Base-by-base conservation (phyloP, 2,888 invertebrate genomes). In the Melanchra persicariae region DNA sequence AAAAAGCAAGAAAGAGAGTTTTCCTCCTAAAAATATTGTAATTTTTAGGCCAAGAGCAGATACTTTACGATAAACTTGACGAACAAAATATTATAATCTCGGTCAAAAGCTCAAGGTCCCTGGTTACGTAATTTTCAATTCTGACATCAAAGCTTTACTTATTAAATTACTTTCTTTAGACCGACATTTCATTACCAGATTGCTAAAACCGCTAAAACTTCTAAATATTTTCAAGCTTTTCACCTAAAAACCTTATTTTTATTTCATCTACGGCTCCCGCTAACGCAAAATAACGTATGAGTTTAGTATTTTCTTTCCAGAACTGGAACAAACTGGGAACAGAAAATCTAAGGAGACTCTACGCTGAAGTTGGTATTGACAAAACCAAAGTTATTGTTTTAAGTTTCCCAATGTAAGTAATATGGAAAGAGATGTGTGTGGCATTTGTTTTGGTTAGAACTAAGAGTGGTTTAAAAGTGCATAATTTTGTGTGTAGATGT, bases 311-410 rank as follows among this genome's bases (percentile, higher is more conserved):
- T 87, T 90, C 89, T 89, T 87, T 87, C 83, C 82, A 82, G 82
- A 91, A 91, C 86, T 91, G 70, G 89, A 88, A 82, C 91, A 86
- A 84, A 82, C 87, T 86, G 82, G 79, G 84, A 85, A 85, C 85
- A 80, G 85, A 87, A 86, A 89, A 88, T 88, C 87, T 86, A 89
- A 89, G 87, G 85, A 84, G 86, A 88, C 87, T 87, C 79, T 74
- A 83, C 79, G 85, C 86, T 84, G 84, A 88, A 88, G 84, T 88
- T 87, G 86, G 82, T 90, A 89, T 88, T 89, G 89, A 89, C 88
- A 88, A 90, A 87, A 88, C 87, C 87, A 85, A 87, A 89, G 76
- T 86, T 87, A 75, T 83, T 85, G 80, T 87, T 87, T 88, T 84
- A 84, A 85, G 74, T 84, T 81, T 79, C 78, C 55, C 77, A 57